Evolutionary conservation across 2,113 vertebrate genomes (phyloP), one percentile per base, ranked within the genome.

Genomic region (Eubucco bourcierii): DNA sequence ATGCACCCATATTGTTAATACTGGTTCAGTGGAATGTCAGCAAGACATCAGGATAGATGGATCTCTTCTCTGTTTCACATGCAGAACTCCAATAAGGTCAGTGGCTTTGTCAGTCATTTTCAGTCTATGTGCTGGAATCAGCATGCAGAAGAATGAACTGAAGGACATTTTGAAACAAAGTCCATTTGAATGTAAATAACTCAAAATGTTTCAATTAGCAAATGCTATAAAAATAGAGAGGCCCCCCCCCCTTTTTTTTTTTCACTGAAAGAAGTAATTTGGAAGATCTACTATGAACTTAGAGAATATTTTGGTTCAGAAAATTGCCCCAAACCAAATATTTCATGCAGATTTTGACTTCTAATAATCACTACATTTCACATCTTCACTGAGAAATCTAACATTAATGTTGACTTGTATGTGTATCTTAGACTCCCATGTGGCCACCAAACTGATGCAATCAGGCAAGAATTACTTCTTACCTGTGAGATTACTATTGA

Each of bases 151-250:
- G 28, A 52, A 52, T 52, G 24, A 52, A 37, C 6, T 39, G 9
- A 91, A 81, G 7, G 15, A 46, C 0, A 34, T 64, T 85, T 67
- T 79, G 24, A 76, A 67, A 79, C 25, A 60, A 58, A 72, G 17
- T 27, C 28, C 21, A 1, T 33, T 79, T 74, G 19, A 59, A 52
- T 87, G 52, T 24, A 4, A 52, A 72, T 33, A 41, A 44, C 2
- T 1, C 7, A 67, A 81, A 74, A 37, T 17, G 0, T 52, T 88
- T 77, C 12, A 41, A 53, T 27, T 19, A 56, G 1, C 2, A 80
- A 77, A 80, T 74, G 31, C 0, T 60, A 70, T 33, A 31, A 65
- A 11, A 25, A 7, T 1, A 16, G 1, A 0, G n/a, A n/a, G n/a
- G n/a, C 34, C 20, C 24, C 7, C 37, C 37, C 37, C 37, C 37